These are phyloP conservation scores for Lineus longissimus DNA, from an alignment of 1,140 invertebrate genomes.

Conservation along the genomic window DNA sequence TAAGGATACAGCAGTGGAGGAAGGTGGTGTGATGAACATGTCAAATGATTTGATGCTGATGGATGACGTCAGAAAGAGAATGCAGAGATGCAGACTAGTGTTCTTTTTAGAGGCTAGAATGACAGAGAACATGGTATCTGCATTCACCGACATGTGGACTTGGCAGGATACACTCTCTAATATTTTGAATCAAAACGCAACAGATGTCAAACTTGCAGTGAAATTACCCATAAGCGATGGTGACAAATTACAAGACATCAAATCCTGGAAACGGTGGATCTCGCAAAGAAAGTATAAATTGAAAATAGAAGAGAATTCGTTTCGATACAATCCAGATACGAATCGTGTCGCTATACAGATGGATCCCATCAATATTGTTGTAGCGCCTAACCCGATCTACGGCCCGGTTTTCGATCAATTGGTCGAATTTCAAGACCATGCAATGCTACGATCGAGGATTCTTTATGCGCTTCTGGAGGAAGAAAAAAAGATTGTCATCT, in stretches of 20 bases:
- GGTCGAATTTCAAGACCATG: neutral
- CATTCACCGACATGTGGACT: neutral
- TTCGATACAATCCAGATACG: neutral
- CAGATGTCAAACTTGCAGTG: neutral
- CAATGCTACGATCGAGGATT: neutral
- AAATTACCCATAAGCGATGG: neutral
- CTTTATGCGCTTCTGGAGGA: neutral
- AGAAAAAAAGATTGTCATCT: too few relatives aligned
- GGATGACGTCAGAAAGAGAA: neutral
- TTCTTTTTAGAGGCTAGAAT: constrained; percentile 1
- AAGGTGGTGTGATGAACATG: neutral
- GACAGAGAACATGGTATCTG: neutral
- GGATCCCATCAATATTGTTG: neutral
- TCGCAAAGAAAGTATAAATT: neutral
- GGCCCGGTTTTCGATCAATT: neutral
- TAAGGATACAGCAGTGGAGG: neutral
- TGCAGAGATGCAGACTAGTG: neutral
- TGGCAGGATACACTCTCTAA: neutral
- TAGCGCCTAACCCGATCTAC: neutral
- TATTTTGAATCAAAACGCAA: neutral
- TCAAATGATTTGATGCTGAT: neutral
- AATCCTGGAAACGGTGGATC: neutral
- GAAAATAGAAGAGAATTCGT: too few relatives aligned
- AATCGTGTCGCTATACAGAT: neutral
- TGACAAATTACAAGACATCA: neutral